phyloP scores from a whole-genome alignment of 2,888 invertebrate species.

The Diplazon laetatorius region DNA sequence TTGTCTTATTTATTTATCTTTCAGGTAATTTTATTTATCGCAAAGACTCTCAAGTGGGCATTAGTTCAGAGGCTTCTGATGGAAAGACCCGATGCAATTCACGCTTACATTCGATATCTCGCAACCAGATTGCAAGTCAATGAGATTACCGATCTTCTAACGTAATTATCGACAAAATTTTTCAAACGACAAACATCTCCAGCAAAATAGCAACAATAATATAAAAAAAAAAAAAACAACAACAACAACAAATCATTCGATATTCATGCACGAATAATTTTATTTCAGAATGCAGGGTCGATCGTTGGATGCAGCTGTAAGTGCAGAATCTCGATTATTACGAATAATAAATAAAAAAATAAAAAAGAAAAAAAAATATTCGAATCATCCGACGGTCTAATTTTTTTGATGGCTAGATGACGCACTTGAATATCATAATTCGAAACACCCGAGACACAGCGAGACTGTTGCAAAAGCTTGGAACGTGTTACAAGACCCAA shows the following conservation, averaged over 20 bases:
- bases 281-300: constrained; percentile 87
- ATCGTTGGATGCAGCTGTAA: constrained; percentile 87
- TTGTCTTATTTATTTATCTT: constrained; percentile 64
- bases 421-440: constrained; percentile 77
- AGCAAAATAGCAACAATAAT: too few species aligned
- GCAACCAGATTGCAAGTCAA: constrained; percentile 86
- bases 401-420: constrained; percentile 75
- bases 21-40: constrained; percentile 90
- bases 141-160: constrained; percentile 89
- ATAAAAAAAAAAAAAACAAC: too few species aligned
- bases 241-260: too few species aligned
- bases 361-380: too few species aligned
- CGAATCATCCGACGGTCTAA: constrained; percentile 26
- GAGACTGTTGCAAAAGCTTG: constrained; percentile 77
- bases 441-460: constrained; percentile 76
- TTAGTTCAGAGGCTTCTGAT: constrained; percentile 88
- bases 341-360: constrained; percentile 69
- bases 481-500: constrained; percentile 77
- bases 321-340: constrained; percentile 72
- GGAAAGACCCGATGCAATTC: constrained; percentile 88
- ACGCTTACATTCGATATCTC: constrained; percentile 90
- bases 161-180: constrained; percentile 82
- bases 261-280: constrained; percentile 19
- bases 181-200: too few species aligned
- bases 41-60: constrained; percentile 88